Evolutionary conservation across 1,140 invertebrate genomes (phyloP).

Genomic region (Neuroterus valhalla): DNA sequence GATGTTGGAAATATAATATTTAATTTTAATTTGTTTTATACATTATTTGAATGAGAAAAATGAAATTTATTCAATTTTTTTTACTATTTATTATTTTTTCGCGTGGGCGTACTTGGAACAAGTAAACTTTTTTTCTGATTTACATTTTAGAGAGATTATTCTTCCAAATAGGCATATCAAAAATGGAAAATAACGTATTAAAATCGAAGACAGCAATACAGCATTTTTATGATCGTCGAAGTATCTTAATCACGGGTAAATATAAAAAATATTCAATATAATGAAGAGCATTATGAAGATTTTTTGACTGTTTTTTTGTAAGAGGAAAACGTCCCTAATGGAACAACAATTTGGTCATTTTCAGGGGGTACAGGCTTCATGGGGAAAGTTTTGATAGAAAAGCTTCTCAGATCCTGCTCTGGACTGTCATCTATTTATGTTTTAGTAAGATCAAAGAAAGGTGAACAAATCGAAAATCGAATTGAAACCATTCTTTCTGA

Average conservation of each 20-base stretch:
- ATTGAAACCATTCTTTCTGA: conserved; percentile 81
- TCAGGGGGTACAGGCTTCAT: conserved; percentile 79
- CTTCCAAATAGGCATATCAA: conserved; percentile 51
- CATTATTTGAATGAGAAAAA: too few species aligned
- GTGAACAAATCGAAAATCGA: conserved; percentile 79
- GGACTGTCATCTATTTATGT: conserved; percentile 85
- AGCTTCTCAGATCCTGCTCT: conserved; percentile 85
- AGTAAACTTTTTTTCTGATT: too few species aligned
- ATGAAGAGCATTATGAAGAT: too few species aligned
- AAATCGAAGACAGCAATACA: conserved; percentile 57
- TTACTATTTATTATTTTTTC: too few species aligned
- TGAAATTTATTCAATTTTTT: too few species aligned
- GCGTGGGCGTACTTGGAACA: too few species aligned
- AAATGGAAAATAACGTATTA: conserved; percentile 34
- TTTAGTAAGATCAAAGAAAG: conserved; percentile 85
- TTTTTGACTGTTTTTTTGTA: too few species aligned
- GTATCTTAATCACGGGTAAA: conserved; percentile 71
- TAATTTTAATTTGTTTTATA: too few species aligned
- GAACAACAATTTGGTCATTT: not conserved
- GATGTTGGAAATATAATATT: too few species aligned
- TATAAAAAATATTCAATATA: not conserved
- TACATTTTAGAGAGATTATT: not conserved
- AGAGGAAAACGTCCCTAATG: too few species aligned
- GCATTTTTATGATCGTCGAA: conserved; percentile 63
- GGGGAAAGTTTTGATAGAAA: conserved; percentile 87